These are phyloP conservation scores for Myrmecophaga tridactyla DNA, from an alignment of 2,113 vertebrate genomes.

Conservation along the genomic window DNA sequence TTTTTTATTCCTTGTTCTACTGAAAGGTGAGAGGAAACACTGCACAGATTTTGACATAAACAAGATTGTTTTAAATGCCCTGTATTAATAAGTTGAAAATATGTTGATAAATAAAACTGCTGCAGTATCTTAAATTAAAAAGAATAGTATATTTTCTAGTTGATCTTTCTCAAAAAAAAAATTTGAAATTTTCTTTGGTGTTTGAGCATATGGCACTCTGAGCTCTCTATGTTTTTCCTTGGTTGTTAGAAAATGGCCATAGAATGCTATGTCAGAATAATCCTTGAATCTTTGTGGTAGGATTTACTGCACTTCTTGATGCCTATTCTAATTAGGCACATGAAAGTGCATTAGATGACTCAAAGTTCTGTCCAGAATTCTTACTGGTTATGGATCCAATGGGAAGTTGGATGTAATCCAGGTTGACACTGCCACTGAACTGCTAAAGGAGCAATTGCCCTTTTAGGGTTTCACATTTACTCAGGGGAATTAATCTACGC, in stretches of 20 bases:
- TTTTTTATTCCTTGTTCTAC: neutral
- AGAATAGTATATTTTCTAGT: neutral
- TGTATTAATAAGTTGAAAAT: neutral
- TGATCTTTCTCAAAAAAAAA: neutral
- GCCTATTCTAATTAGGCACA: neutral
- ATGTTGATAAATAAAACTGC: neutral
- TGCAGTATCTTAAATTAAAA: neutral
- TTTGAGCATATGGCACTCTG: too few relatives aligned
- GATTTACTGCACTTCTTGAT: neutral
- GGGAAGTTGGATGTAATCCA: neutral
- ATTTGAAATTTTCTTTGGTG: neutral
- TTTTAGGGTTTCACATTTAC: neutral
- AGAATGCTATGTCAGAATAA: neutral
- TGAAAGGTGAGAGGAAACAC: neutral
- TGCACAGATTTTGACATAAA: neutral
- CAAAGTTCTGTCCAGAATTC: accelerated
- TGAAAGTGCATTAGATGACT: accelerated
- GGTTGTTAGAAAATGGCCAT: neutral
- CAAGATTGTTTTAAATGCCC: neutral
- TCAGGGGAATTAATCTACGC: neutral
- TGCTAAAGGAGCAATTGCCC: accelerated
- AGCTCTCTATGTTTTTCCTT: neutral
- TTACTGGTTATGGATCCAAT: neutral
- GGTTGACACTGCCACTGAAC: too few relatives aligned
- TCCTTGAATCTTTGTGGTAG: neutral